Percentiles rank a stretch among this genome's conserved stretches.
These are phyloP conservation scores for Carpatolechia fugitivella DNA, from an alignment of 2,888 invertebrate genomes.

Conservation along the genomic window DNA sequence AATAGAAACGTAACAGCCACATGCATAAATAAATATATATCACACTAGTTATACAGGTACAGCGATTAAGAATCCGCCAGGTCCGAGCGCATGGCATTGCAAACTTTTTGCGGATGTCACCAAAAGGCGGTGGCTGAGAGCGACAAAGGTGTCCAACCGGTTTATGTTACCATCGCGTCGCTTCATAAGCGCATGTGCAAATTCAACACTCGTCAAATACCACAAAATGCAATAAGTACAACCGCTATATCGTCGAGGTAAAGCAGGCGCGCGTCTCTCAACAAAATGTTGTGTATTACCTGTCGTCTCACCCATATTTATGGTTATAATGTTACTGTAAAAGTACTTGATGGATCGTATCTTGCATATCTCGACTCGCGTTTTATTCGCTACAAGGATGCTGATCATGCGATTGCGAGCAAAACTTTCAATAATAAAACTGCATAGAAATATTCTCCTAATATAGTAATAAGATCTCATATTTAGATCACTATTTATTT, in stretches of 20 bases:
- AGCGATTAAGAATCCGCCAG: conserved; percentile 57
- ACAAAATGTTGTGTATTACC: conserved; percentile 38
- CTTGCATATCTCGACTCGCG: conserved; percentile 12
- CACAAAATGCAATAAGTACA: conserved; percentile 51
- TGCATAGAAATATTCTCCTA: neutral
- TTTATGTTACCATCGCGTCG: conserved; percentile 63
- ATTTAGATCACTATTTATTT: neutral
- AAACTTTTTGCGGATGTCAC: conserved; percentile 75
- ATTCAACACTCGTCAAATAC: conserved; percentile 74
- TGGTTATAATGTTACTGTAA: conserved; percentile 31
- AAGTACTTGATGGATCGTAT: conserved; percentile 28
- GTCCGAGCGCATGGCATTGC: conserved; percentile 62
- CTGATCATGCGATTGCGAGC: neutral
- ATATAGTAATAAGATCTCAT: neutral
- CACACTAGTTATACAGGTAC: conserved; percentile 27
- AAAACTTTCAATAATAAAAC: conserved; percentile 2
- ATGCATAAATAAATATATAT: conserved; percentile 18
- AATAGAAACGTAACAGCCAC: neutral
- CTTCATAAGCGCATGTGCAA: conserved; percentile 73
- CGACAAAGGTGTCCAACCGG: conserved; percentile 74
- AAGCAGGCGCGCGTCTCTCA: conserved; percentile 32
- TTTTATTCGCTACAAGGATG: conserved; percentile 9
- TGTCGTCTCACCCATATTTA: conserved; percentile 34
- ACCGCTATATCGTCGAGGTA: conserved; percentile 38
- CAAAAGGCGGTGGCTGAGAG: conserved; percentile 61